Percentiles rank a stretch among this genome's conserved stretches.
phyloP scores from a whole-genome alignment of 1,140 invertebrate genomes.

The Drosophila kanapiae region DNA sequence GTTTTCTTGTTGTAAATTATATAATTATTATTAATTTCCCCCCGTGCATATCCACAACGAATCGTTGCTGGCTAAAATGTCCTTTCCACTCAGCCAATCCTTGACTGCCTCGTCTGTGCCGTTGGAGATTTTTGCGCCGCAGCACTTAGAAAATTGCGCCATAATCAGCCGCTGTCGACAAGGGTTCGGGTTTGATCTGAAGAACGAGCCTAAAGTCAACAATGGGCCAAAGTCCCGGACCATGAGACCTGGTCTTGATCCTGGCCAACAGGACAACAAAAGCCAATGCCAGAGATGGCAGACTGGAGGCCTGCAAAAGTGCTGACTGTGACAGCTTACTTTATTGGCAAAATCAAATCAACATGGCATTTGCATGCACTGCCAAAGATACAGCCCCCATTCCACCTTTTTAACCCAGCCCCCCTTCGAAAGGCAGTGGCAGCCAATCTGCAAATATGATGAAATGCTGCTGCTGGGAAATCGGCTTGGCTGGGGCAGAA shows the following conservation, averaged over 20 bases:
- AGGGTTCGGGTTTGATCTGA: background rate
- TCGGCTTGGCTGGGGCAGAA: background rate
- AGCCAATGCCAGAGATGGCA: slow-evolving; percentile 40
- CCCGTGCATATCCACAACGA: slow-evolving; percentile 7
- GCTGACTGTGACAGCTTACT: slow-evolving; percentile 83
- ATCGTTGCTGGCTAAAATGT: slow-evolving; percentile 11
- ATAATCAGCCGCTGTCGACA: slow-evolving; percentile 68
- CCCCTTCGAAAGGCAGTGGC: slow-evolving; percentile 4
- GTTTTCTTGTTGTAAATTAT: background rate
- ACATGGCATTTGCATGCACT: slow-evolving; percentile 81
- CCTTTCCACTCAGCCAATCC: slow-evolving; percentile 15
- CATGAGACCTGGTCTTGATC: slow-evolving; percentile 35
- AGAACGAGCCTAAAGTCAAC: slow-evolving; percentile 66
- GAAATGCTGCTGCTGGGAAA: slow-evolving; percentile 27
- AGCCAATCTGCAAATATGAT: slow-evolving; percentile 68
- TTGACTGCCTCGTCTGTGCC: no score
- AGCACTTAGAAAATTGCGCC: slow-evolving; percentile 80
- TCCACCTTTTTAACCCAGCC: background rate
- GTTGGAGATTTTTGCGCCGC: slow-evolving; percentile 54
- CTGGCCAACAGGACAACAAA: slow-evolving; percentile 48
- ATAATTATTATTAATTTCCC: background rate
- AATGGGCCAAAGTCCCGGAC: slow-evolving; percentile 43
- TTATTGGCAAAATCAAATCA: slow-evolving; percentile 84
- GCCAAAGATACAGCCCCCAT: slow-evolving; percentile 67
- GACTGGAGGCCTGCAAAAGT: slow-evolving; percentile 59